phyloP scores from a whole-genome alignment of 1,140 invertebrate genomes.

The Andricus grossulariae region DNA sequence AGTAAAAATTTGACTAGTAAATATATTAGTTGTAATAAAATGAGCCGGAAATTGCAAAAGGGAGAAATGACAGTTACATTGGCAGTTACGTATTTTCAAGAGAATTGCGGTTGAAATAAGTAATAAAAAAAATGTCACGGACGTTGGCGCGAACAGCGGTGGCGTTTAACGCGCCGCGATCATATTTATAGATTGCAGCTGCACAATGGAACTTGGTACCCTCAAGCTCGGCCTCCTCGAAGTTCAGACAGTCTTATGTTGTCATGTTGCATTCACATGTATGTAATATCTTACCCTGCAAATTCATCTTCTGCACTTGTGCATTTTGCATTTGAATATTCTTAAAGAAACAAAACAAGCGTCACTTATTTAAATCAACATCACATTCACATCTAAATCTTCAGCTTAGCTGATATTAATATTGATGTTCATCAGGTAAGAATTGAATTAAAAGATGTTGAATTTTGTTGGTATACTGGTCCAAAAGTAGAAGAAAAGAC shows the following conservation, averaged over 20 bases:
- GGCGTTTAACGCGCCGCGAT: slow-evolving; percentile 4
- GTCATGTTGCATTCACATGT: slow-evolving; percentile 1
- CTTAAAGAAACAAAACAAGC: no score
- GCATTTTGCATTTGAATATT: no score
- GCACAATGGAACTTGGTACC: slow-evolving; percentile 12
- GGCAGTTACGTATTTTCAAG: not conserved
- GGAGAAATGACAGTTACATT: not conserved
- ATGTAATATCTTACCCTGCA: slow-evolving; percentile 7
- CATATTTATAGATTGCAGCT: slow-evolving; percentile 29
- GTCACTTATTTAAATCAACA: no score
- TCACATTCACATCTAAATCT: no score
- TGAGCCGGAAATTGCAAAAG: not conserved
- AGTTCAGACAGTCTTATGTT: slow-evolving; percentile 9
- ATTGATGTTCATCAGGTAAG: no score
- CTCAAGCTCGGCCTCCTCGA: not conserved
- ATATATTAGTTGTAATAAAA: no score
- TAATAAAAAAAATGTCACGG: slow-evolving; percentile 16
- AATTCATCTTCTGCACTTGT: not conserved
- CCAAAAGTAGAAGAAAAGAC: no score
- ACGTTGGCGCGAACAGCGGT: not conserved
- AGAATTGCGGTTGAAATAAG: not conserved
- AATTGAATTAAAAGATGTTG: no score
- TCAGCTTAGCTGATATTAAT: no score
- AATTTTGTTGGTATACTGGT: no score
- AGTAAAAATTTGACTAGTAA: no score